Evolutionary conservation across 2,888 invertebrate genomes (phyloP).

Genomic region (Apomyelois bistriatella): DNA sequence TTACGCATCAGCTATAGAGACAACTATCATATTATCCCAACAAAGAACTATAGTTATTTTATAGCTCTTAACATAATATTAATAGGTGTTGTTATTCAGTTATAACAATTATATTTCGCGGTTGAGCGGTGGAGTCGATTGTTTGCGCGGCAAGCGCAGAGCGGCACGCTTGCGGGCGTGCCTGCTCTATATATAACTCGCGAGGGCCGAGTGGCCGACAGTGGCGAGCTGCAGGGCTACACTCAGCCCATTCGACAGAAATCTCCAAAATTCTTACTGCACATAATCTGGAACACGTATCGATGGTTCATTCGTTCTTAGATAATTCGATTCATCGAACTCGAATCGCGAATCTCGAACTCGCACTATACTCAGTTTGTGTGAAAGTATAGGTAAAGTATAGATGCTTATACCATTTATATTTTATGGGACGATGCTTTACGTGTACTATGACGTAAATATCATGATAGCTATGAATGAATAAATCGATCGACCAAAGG

Average conservation of each 20-base stretch:
- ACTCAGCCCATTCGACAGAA: slow-evolving; percentile 54
- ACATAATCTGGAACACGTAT: slow-evolving; percentile 16
- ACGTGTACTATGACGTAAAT: neutral
- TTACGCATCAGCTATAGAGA: no score
- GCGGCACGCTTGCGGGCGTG: slow-evolving; percentile 52
- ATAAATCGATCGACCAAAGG: slow-evolving; percentile 17
- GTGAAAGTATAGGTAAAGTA: slow-evolving; percentile 17
- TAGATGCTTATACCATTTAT: slow-evolving; percentile 12
- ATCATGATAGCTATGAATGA: slow-evolving; percentile 14
- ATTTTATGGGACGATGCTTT: neutral
- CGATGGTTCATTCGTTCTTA: neutral
- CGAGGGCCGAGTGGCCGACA: slow-evolving; percentile 52
- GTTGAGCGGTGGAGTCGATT: slow-evolving; percentile 58
- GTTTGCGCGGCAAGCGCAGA: slow-evolving; percentile 31
- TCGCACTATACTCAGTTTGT: slow-evolving; percentile 14
- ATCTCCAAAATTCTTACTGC: slow-evolving; percentile 33
- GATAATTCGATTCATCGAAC: slow-evolving; percentile 10
- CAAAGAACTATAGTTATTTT: neutral
- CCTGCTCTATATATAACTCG: slow-evolving; percentile 70
- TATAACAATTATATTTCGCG: slow-evolving; percentile 35
- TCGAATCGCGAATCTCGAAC: no score
- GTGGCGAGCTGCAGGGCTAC: slow-evolving; percentile 37
- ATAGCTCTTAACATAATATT: neutral
- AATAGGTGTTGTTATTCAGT: slow-evolving; percentile 15
- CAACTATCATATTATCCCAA: neutral